A percentile compares a stretch with the other conserved stretches of the same genome.
phyloP scores from a whole-genome alignment of 2,888 invertebrate genomes.

The Escarpia spicata region DNA sequence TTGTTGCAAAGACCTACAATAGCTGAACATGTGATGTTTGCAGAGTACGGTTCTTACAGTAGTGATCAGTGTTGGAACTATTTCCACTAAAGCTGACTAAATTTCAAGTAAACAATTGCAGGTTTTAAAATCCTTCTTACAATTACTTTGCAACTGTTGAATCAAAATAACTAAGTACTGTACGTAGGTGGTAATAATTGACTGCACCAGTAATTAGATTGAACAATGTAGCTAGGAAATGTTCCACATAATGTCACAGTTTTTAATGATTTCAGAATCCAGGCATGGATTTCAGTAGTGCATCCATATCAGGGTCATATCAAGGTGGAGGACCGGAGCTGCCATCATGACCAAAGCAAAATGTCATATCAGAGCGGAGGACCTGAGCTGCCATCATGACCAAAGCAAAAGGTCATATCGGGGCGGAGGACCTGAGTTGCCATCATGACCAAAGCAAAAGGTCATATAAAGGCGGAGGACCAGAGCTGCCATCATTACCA shows the following conservation, averaged over 20 bases:
- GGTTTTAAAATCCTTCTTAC: too few species aligned
- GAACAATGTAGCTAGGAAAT: conserved; percentile 13
- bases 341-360: conserved; percentile 29
- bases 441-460: not conserved
- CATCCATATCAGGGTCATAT: conserved; percentile 63
- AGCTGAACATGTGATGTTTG: too few species aligned
- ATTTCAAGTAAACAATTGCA: too few species aligned
- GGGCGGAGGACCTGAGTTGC: not conserved
- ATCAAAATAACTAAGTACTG: not conserved
- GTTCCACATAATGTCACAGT: not conserved
- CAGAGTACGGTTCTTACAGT: too few species aligned
- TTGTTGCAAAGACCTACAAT: too few species aligned
- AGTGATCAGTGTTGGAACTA: too few species aligned
- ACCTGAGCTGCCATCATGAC: conserved; percentile 46
- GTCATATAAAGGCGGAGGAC: too few species aligned
- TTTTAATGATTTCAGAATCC: conserved; percentile 56
- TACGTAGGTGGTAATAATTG: not conserved
- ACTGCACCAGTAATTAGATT: not conserved
- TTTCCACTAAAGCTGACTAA: too few species aligned
- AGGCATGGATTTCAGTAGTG: conserved; percentile 64
- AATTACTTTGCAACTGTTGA: not conserved
- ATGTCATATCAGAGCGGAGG: conserved; percentile 63
- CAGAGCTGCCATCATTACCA: too few species aligned
- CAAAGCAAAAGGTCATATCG: not conserved
- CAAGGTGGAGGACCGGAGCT: conserved; percentile 62